Evolutionary conservation across 2,888 invertebrate genomes (phyloP).

Genomic region (Napeogenes inachia): DNA sequence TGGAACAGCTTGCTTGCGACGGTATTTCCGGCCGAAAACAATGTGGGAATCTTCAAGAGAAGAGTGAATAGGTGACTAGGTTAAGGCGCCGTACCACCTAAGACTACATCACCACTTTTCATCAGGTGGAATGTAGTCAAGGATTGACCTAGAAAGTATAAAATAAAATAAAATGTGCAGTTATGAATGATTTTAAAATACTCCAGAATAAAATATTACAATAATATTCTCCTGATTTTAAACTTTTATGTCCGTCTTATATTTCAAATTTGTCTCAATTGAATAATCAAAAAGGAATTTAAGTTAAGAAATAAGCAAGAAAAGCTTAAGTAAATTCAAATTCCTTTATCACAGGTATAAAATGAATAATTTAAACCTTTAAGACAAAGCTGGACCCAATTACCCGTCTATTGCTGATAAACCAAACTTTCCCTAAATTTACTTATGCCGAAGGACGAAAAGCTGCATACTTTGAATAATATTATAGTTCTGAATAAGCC

Average conservation of each 20-base stretch:
- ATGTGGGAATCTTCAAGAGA: too few relatives aligned
- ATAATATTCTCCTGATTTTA: too few relatives aligned
- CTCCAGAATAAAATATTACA: too few relatives aligned
- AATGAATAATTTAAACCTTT: conserved; percentile 4
- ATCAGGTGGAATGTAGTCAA: too few relatives aligned
- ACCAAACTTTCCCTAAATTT: not conserved
- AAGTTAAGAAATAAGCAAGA: not conserved
- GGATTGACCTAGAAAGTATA: too few relatives aligned
- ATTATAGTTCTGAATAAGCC: not conserved
- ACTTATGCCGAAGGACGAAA: not conserved
- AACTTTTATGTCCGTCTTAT: not conserved
- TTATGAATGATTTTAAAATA: not conserved
- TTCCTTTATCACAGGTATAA: not conserved
- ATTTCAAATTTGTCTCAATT: not conserved
- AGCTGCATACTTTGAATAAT: not conserved
- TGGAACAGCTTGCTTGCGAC: too few relatives aligned
- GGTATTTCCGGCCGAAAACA: too few relatives aligned
- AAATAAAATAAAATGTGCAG: not conserved
- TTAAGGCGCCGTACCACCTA: too few relatives aligned
- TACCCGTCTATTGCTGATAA: not conserved
- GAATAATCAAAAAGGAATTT: not conserved
- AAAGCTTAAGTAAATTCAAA: conserved; percentile 1
- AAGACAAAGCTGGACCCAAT: not conserved
- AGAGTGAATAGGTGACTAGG: too few relatives aligned
- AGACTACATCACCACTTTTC: too few relatives aligned